A percentile compares a stretch with the other conserved stretches of the same genome.
phyloP scores from a whole-genome alignment of 2,113 vertebrate genomes.

The Patagioenas fasciata region DNA sequence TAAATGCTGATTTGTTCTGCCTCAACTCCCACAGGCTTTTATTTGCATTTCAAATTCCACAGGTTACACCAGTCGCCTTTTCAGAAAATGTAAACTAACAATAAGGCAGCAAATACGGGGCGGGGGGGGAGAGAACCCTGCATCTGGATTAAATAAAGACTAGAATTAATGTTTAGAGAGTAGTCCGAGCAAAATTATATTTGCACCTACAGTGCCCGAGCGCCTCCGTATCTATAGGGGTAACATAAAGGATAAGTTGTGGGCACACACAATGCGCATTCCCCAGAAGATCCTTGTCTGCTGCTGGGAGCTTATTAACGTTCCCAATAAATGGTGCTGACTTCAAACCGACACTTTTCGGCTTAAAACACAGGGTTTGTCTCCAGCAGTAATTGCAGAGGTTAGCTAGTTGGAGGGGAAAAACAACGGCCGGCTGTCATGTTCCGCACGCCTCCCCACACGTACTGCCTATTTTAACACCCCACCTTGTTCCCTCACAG shows the following conservation, averaged over 20 bases:
- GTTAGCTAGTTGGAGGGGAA: slow-evolving; percentile 12
- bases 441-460: slow-evolving; percentile 39
- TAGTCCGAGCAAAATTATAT: slow-evolving; percentile 20
- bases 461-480: slow-evolving; percentile 29
- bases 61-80: slow-evolving; percentile 80
- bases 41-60: slow-evolving; percentile 85
- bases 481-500: slow-evolving; percentile 40
- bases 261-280: slow-evolving; percentile 36
- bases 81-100: slow-evolving; percentile 73
- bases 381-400: slow-evolving; percentile 42
- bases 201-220: slow-evolving; percentile 41
- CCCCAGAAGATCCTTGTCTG: slow-evolving; percentile 13
- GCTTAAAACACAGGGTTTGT: slow-evolving; percentile 37
- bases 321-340: slow-evolving; percentile 43
- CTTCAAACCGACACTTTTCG: slow-evolving; percentile 59
- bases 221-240: slow-evolving; percentile 6
- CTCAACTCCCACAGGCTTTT: slow-evolving; percentile 78
- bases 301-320: slow-evolving; percentile 53
- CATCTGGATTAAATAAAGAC: slow-evolving; percentile 75
- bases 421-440: slow-evolving; percentile 45
- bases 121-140: not conserved
- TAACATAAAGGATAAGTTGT: not conserved
- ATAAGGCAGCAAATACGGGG: slow-evolving; percentile 60
- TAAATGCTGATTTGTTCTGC: slow-evolving; percentile 80
- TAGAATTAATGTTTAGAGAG: slow-evolving; percentile 38